Evolutionary conservation across 2,113 vertebrate species (phyloP), one percentile per base, ranked within the genome.

Genomic region (Phaethon lepturus): DNA sequence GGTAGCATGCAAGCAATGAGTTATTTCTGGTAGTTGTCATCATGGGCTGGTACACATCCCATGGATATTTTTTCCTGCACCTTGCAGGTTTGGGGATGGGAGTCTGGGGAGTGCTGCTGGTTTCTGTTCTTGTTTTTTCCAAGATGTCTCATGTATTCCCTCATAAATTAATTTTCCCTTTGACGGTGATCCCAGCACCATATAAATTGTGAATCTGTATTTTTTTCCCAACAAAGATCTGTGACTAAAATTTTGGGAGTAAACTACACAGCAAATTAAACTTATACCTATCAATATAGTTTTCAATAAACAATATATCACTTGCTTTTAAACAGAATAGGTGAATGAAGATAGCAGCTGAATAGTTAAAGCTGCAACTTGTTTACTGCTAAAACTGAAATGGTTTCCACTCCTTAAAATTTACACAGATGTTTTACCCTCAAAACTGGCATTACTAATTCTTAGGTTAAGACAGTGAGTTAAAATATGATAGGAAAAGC

Each of bases 101-200:
- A 90, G 25, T 52, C 42, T 77, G 38, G 12, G 29, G n/a, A 85
- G 3, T 14, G 28, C 12, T 94, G 12, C 35, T 59, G 31, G 19
- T 80, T 90, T 93, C 40, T 89, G 11, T 50, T 91, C 1, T 11
- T 67, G 17, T 12, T 85, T 72, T 72, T 80, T 35, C 64, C 20
- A 13, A 7, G 23, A 18, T 15, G 45, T 72, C 42, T 60, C 73
- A 82, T 82, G 25, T 73, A 74, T 49, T 90, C 9, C 56, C 19
- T 95, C 75, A 42, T 26, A 7, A 94, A 75, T 59, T 82, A 88
- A 69, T 94, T 77, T 94, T 92, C 83, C 35, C n/a, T 44, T 85
- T 95, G 72, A 40, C 68, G 86, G 58, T 24, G n/a, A 81, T 80
- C 78, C 53, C 31, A 95, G 63, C 3, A 26, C 9, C 16, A 19